A percentile compares a stretch with the other conserved stretches of the same genome.
Conservation (phyloP, 1,140 invertebrate genomes). For the Aphelenchoides besseyi region DNA sequence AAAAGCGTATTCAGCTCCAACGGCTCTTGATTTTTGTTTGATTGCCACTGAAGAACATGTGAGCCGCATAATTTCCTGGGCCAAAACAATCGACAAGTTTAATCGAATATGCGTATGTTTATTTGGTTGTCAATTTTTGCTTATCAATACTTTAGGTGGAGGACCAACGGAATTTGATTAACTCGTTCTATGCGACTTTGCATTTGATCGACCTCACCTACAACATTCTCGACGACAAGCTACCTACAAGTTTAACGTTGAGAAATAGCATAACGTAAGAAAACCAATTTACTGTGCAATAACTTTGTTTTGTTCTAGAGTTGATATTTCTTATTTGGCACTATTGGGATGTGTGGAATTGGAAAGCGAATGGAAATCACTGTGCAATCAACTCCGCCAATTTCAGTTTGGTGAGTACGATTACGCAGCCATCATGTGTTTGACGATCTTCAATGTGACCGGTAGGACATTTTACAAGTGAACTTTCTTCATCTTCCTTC, state of each 20-base stretch:
- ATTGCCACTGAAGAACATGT: slow-evolving; percentile 14
- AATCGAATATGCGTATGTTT: neutral
- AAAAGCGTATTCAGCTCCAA: neutral
- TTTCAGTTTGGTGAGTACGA: slow-evolving; percentile 40
- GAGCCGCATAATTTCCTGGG: slow-evolving; percentile 27
- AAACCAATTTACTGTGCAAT: neutral
- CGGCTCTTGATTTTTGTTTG: slow-evolving; percentile 11
- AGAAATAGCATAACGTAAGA: slow-evolving; percentile 32
- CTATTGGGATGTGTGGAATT: slow-evolving; percentile 37
- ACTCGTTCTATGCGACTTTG: slow-evolving; percentile 35
- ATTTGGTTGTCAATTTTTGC: neutral
- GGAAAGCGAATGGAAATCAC: slow-evolving; percentile 34
- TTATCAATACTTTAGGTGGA: slow-evolving; percentile 9
- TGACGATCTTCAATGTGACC: slow-evolving; percentile 30
- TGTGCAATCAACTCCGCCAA: slow-evolving; percentile 41
- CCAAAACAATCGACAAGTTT: slow-evolving; percentile 18
- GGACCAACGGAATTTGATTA: slow-evolving; percentile 18
- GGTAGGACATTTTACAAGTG: neutral
- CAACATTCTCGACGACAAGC: slow-evolving; percentile 28
- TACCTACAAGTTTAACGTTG: slow-evolving; percentile 27
- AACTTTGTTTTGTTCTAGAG: neutral
- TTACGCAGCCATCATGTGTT: slow-evolving; percentile 42
- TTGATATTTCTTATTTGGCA: slow-evolving; percentile 30
- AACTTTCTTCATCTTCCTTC: neutral
- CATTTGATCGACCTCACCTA: slow-evolving; percentile 51